Base-by-base conservation (phyloP, 2,113 vertebrate species). In the Neodontobutis hainanensis region DNA sequence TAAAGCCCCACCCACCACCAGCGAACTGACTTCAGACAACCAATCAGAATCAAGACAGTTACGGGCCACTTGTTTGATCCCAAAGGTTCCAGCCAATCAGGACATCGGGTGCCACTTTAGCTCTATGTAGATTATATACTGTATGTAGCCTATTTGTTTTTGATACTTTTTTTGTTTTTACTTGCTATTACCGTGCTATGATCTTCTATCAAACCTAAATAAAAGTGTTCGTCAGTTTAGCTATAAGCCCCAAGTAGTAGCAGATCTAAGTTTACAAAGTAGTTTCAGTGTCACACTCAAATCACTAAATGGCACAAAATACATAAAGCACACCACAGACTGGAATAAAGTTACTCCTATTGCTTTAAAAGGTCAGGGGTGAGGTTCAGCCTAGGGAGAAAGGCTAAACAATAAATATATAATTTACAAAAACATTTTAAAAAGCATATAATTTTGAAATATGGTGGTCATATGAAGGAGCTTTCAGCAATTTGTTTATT, bases 61-160 rank as follows among this genome's bases (percentile, higher is more conserved):
- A 9, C 34, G 2, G 52, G 9, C 11, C 52, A 36, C 32, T 55
- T 55, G 51, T 55, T 55, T 36, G 51, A 55, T 36, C 5, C 12
- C 52, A n/a, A 36, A 15, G 32, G 9, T 8, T 16, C 4, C 36
- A 82, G 60, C 87, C 87, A 88, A 88, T 88, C 82, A 77, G 57
- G n/a, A n/a, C n/a, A n/a, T n/a, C n/a, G n/a, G n/a, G 44, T 9
- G 6, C 42, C 42, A 43, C 19, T 27, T 27, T 27, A 27, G 19
- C 19, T 27, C 19, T 27, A 27, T 27, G 19, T 27, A 27, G 19
- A 27, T 27, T 27, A 3, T 27, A 27, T 27, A 27, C 19, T 27
- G 19, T 27, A 2, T 27, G 3, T 27, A 27, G n/a, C 19, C 19
- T 27, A 27, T 27, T 27, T 27, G 19, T 27, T 27, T 27, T 27